Percentiles rank a stretch among this genome's conserved stretches.
These are phyloP conservation scores for Tetragnatha montana DNA, from an alignment of 2,888 invertebrate genomes.

Conservation along the genomic window DNA sequence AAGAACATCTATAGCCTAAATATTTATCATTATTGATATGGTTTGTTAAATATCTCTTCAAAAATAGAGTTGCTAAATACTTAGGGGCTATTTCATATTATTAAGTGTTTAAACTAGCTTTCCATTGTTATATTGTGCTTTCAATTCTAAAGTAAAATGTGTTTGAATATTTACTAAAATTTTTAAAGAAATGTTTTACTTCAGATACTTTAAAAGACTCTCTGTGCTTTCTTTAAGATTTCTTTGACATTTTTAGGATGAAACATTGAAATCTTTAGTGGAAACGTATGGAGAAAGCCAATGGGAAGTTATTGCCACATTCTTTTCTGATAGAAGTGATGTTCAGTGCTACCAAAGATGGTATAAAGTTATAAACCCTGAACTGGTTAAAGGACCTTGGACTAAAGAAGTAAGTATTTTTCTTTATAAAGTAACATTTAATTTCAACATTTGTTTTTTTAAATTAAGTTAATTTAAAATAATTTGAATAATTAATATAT, in stretches of 20 bases:
- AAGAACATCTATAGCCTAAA: no score
- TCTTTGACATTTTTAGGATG: slow-evolving; percentile 81
- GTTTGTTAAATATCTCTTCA: no score
- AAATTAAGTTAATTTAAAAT: neutral
- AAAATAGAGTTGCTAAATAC: no score
- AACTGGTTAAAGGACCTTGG: slow-evolving; percentile 98
- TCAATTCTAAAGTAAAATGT: no score
- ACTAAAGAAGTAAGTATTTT: slow-evolving; percentile 87
- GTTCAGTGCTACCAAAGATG: slow-evolving; percentile 97
- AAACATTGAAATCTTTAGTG: slow-evolving; percentile 86
- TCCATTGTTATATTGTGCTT: no score
- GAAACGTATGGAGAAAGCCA: slow-evolving; percentile 78
- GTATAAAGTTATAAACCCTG: slow-evolving; percentile 97
- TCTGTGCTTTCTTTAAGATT: slow-evolving; percentile 48
- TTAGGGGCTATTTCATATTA: no score
- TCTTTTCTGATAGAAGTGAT: slow-evolving; percentile 90
- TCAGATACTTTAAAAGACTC: no score
- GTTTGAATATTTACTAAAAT: no score
- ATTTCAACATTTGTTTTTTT: neutral
- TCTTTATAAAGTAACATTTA: neutral
- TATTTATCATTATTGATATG: no score
- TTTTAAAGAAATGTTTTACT: no score
- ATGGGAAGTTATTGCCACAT: slow-evolving; percentile 77
- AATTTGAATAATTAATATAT: no score
- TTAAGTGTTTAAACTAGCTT: no score